These are phyloP conservation scores for Amphimallon solstitiale DNA, from an alignment of 2,888 invertebrate genomes.

Conservation along the genomic window DNA sequence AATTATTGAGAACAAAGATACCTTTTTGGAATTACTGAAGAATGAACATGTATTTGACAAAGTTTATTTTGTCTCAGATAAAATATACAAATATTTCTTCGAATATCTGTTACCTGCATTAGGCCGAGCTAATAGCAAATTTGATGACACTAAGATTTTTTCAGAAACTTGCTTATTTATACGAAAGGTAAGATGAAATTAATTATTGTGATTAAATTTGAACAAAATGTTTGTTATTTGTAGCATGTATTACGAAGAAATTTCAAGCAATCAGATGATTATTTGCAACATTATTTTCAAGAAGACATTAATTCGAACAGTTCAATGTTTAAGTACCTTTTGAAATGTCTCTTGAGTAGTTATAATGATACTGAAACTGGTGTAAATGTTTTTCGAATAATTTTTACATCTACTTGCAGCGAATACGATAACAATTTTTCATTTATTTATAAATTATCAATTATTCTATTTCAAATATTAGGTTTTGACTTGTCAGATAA, in stretches of 20 bases:
- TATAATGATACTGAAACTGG: conserved; percentile 5
- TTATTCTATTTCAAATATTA: conserved; percentile 50
- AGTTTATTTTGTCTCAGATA: conserved; percentile 40
- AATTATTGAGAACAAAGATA: conserved; percentile 39
- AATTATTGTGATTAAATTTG: conserved; percentile 10
- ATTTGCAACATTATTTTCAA: conserved; percentile 47
- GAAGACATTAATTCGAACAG: conserved; percentile 10
- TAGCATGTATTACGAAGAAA: conserved; percentile 52
- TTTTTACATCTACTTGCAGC: neutral
- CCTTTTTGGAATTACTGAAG: conserved; percentile 43
- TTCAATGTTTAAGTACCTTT: conserved; percentile 1
- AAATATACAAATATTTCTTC: conserved; percentile 47
- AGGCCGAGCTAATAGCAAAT: conserved; percentile 42
- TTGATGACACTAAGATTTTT: conserved; percentile 43
- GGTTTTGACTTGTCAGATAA: conserved; percentile 52
- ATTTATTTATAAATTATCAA: conserved; percentile 51
- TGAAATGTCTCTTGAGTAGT: neutral
- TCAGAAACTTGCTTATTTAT: conserved; percentile 46
- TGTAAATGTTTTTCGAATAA: conserved; percentile 42
- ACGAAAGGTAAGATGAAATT: conserved; percentile 48
- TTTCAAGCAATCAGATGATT: conserved; percentile 45
- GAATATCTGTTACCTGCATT: conserved; percentile 45
- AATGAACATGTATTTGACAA: conserved; percentile 47
- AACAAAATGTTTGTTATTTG: conserved; percentile 44
- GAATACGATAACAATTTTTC: conserved; percentile 12